Base-by-base conservation (phyloP, 2,888 invertebrate species). In the Tipula helvola region DNA sequence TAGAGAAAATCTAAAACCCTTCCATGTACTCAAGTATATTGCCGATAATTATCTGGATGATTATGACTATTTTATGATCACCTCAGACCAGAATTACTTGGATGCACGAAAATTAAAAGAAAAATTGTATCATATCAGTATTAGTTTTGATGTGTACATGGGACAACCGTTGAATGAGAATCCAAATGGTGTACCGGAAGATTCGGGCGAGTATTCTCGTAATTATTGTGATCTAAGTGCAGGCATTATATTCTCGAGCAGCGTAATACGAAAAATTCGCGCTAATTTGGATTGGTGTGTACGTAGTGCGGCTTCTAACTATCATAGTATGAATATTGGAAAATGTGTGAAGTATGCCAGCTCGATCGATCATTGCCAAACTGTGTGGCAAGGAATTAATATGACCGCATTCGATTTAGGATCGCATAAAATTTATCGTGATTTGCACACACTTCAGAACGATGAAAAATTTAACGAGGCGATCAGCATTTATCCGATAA, bases 41-140 rank as follows among this genome's bases (percentile, higher is more conserved):
- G 95, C 95, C 0, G 97, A 98, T 89, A 97, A 97, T 90, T 97
- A 96, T 91, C 92, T 96, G 47, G 96, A 98, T 89, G 96, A 96
- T 89, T 99, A 96, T 91, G 98, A 99, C 91, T 99, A 96, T 92
- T 98, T 98, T 92, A 96, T 97, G 90, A 92, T 99, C 86, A 94
- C 96, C 85, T 95, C 96, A 83, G 99, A 99, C 91, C 93, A 93
- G 7, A 95, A 96, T 0, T 99, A 96, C 90, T 93, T 99, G 86
- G 96, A 98, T 90, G 96, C 96, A 0, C 94, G 96, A 85, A 94
- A 94, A 87, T 92, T 99, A 86, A 92, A 93, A 39, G 93, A 95
- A 87, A 92, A 97, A 87, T 95, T 96, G 5, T 93, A 94, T 84
- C 94, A 94, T 89, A 94, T 98, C 88, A 97, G 97, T 90, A 95